phyloP scores from a whole-genome alignment of 2,113 vertebrate species.

The Eurystomus gularis region DNA sequence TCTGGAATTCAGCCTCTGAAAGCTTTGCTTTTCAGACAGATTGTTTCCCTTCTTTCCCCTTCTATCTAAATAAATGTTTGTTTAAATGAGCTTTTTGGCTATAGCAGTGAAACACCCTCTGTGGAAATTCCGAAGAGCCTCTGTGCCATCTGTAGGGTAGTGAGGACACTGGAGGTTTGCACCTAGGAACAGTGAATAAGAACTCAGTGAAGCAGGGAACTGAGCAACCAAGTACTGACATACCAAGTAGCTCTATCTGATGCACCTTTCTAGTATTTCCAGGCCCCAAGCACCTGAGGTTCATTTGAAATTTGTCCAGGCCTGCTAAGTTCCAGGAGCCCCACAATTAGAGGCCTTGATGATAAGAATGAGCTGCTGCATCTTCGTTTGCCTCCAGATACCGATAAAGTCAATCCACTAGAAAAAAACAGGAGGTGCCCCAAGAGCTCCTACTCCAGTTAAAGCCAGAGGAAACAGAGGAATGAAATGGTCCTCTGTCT shows the following conservation, averaged over 20 bases:
- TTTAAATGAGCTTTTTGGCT: background rate
- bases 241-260: background rate
- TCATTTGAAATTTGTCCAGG: background rate
- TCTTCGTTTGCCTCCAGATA: background rate
- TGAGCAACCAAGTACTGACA: background rate
- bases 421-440: background rate
- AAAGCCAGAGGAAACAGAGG: background rate
- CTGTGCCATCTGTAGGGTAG: background rate
- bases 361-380: background rate
- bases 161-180: background rate
- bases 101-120: background rate
- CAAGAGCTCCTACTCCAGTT: background rate
- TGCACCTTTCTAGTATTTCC: background rate
- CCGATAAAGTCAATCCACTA: background rate
- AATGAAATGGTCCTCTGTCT: background rate
- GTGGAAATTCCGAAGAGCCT: background rate
- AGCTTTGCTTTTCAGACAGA: background rate
- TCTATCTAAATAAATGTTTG: background rate
- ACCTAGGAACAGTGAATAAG: background rate
- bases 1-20: background rate
- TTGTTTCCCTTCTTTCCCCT: background rate
- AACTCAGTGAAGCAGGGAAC: background rate
- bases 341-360: background rate
- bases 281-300: background rate
- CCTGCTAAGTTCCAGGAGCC: background rate